phyloP scores from a whole-genome alignment of 2,888 invertebrate genomes.

The Onthophagus sagittarius region DNA sequence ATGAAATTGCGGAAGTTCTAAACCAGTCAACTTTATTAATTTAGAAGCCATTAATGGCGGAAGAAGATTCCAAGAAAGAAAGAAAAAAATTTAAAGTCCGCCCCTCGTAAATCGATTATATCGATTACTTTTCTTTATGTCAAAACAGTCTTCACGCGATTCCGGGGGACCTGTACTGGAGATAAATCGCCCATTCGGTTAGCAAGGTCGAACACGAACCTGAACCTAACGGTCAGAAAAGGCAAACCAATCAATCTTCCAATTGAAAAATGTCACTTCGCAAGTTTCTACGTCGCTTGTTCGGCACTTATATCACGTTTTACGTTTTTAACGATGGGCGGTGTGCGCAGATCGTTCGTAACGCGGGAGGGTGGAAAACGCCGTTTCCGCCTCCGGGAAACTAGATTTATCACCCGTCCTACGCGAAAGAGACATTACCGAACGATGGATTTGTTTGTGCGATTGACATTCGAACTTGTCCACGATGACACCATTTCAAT shows the following conservation, averaged over 20 bases:
- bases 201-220: background rate
- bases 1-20: background rate
- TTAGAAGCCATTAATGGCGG: background rate
- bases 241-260: constrained; percentile 19
- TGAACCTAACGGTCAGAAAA: background rate
- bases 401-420: constrained; percentile 19
- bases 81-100: background rate
- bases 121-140: background rate
- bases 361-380: background rate
- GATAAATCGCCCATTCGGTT: background rate
- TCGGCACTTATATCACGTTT: constrained; percentile 15
- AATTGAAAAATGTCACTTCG: constrained; percentile 25
- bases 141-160: background rate
- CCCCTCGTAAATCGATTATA: background rate
- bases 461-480: constrained; percentile 18
- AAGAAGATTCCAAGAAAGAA: background rate
- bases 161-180: background rate
- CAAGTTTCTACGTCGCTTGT: constrained; percentile 18
- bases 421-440: constrained; percentile 11
- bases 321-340: constrained; percentile 6
- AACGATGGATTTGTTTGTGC: constrained; percentile 22
- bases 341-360: background rate
- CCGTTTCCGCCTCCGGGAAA: constrained; percentile 6
- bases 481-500: constrained; percentile 5
- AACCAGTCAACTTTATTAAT: background rate